A percentile compares a stretch with the other conserved stretches of the same genome.
These are phyloP conservation scores for Hemitrygon akajei DNA, from an alignment of 2,797 vertebrate species.

Conservation along the genomic window DNA sequence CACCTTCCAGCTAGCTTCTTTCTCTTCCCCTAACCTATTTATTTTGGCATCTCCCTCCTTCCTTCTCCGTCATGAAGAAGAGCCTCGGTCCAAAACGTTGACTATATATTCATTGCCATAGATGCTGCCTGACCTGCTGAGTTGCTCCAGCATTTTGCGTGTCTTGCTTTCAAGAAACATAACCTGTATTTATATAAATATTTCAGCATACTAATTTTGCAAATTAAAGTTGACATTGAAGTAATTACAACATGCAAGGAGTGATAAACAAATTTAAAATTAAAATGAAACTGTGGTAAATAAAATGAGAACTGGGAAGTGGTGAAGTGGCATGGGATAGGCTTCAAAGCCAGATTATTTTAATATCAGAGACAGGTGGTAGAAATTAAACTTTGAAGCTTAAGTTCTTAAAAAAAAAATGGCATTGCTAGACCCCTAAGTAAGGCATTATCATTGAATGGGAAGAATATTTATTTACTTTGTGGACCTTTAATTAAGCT, in stretches of 20 bases:
- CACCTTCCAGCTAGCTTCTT: no score
- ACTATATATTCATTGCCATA: no score
- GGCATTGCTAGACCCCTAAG: background rate
- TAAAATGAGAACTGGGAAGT: background rate
- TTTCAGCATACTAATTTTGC: background rate
- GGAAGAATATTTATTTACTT: background rate
- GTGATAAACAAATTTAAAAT: background rate
- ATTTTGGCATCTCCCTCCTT: no score
- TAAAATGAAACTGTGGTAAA: background rate
- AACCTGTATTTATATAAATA: background rate
- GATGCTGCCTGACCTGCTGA: no score
- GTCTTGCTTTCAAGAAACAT: background rate
- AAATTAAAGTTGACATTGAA: background rate
- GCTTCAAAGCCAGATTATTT: constrained; percentile 31
- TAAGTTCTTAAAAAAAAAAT: no score
- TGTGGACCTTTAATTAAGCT: background rate
- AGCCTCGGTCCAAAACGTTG: no score
- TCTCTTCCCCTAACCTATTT: no score
- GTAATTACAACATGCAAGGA: background rate
- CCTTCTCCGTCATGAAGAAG: no score
- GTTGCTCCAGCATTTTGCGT: no score
- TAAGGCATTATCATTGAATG: background rate
- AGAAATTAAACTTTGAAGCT: constrained; percentile 27
- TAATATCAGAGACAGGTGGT: constrained; percentile 14
- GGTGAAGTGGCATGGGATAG: background rate